Base-by-base conservation (phyloP, 2,888 invertebrate species). In the Spialia ferax region DNA sequence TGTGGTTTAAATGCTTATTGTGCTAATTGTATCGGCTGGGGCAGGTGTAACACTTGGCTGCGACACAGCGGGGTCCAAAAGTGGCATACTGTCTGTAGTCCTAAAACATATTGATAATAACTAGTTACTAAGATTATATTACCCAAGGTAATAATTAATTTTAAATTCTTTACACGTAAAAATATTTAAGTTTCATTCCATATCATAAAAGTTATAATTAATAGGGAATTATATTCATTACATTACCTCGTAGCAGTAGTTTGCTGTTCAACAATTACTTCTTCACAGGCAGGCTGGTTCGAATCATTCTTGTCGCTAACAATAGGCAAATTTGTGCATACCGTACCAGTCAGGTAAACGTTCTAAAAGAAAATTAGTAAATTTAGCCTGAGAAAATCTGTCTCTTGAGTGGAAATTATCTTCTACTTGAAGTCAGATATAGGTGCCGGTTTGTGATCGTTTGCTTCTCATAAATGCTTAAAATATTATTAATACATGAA, bases 1-100 rank as follows among this genome's bases (percentile, higher is more conserved):
- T 23, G 13, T 57, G 26, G n/a, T 77, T 88, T 89, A 94, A 75
- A 93, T 94, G 70, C 93, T 94, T 70, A 94, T 94, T 1, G 94
- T 94, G 80, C 94, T 94, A 68, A 94, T 94, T 0, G 93, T 90
- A 70, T 93, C 93, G 0, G 88, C 90, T 0, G 94, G 93, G 0
- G 91, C 91, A 0, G 87, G 85, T 0, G 93, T 89, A 18, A 89
- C 83, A 48, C 74, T 88, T 0, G 93, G 85, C 63, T 92, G 91
- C 69, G 93, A 91, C 26, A 89, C 84, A 8, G 88, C 76, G 0
- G 94, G 92, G 67, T 94, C 93, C 77, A 94, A 72, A 7, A 94
- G 79, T 0, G 94, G 94, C 64, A 94, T 93, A 73, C 90, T 93
- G 75, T 94, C 94, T 0, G 92, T 91, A 3, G 93, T 92, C 71